Evolutionary conservation across 2,888 invertebrate species (phyloP).

Genomic region (Brachylomia viminalis): DNA sequence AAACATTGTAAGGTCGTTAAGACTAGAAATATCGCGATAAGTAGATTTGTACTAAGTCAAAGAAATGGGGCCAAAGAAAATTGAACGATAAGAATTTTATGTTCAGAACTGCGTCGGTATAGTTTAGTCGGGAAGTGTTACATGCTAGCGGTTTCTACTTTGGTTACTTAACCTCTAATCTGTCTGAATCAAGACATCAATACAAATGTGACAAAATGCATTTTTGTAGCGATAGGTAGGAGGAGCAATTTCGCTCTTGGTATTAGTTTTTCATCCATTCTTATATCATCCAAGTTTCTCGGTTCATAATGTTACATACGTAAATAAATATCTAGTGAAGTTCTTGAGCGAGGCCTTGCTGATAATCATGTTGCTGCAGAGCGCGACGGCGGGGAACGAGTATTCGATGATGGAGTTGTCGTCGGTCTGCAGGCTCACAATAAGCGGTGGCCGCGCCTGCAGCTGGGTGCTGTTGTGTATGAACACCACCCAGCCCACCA

Average conservation of each 20-base stretch:
- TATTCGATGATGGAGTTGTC: slow-evolving; percentile 80
- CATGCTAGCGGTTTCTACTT: not conserved
- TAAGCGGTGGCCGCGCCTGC: slow-evolving; percentile 38
- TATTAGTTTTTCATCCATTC: not conserved
- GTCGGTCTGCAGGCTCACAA: slow-evolving; percentile 44
- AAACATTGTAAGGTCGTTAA: not conserved
- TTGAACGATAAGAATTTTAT: not conserved
- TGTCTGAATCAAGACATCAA: no score
- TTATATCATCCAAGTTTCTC: not conserved
- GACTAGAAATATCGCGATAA: not conserved
- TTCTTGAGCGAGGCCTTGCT: slow-evolving; percentile 44
- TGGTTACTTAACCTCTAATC: not conserved
- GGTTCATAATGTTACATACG: slow-evolving; percentile 29
- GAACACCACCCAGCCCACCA: slow-evolving; percentile 23
- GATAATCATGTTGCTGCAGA: slow-evolving; percentile 81
- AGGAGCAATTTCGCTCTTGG: not conserved
- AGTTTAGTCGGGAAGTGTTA: not conserved
- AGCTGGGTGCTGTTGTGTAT: not conserved
- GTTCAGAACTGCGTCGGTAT: not conserved
- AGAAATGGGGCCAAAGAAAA: not conserved
- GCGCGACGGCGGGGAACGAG: slow-evolving; percentile 91
- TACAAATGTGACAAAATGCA: not conserved
- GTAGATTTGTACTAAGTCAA: not conserved
- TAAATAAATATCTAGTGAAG: slow-evolving; percentile 40
- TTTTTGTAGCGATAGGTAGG: not conserved